A percentile compares a stretch with the other conserved stretches of the same genome.
These are phyloP conservation scores for Chironomus tepperi DNA, from an alignment of 1,140 invertebrate genomes.

Conservation along the genomic window DNA sequence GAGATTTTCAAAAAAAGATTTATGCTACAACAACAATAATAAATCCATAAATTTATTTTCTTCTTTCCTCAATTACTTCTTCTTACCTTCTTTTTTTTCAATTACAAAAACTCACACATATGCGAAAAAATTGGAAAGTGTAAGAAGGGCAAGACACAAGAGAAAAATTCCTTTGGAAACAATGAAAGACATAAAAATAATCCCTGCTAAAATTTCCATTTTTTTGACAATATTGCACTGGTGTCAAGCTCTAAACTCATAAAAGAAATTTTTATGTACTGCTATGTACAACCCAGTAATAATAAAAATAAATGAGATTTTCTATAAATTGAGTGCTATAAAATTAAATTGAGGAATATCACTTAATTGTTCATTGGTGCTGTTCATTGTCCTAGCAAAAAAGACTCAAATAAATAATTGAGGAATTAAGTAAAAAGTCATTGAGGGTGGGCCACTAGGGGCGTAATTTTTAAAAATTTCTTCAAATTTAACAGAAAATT, in stretches of 20 bases:
- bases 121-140: too few relatives aligned
- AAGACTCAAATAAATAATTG: too few relatives aligned
- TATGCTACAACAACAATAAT: slow-evolving; percentile 9
- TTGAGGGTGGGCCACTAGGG: too few relatives aligned
- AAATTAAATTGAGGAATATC: background rate
- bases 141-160: too few relatives aligned
- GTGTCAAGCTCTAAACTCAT: background rate
- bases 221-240: background rate
- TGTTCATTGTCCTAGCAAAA: too few relatives aligned
- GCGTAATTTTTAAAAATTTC: background rate
- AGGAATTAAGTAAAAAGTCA: background rate
- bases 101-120: background rate
- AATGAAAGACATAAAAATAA: too few relatives aligned
- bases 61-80: background rate
- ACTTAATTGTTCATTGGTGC: too few relatives aligned
- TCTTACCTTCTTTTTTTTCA: background rate
- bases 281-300: background rate
- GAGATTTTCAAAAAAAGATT: background rate
- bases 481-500: background rate
- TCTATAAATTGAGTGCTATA: background rate
- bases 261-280: background rate
- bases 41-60: slow-evolving; percentile 10
- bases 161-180: too few relatives aligned
- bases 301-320: background rate
- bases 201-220: background rate